Base-by-base conservation (phyloP, 2,797 vertebrate species). In the Anguilla marmorata region DNA sequence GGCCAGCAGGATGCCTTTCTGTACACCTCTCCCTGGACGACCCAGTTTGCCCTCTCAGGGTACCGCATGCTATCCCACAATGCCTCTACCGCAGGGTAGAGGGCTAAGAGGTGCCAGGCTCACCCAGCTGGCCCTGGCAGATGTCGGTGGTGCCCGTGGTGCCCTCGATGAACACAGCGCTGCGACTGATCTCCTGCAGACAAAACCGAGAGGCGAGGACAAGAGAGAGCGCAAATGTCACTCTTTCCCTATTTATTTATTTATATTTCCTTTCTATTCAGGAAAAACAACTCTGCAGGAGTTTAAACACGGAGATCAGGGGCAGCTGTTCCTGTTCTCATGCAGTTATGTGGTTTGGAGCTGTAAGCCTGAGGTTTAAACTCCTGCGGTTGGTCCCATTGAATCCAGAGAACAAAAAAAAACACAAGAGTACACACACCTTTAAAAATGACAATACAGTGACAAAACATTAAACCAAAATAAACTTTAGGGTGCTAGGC, bases 51-150 rank as follows among this genome's bases (percentile, higher is more conserved):
- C 76, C 69, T 89, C 69, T 90, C 69, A 84, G 87, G 83, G 84
- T 84, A 86, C 85, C 74, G 83, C 85, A 89, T 58, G 45, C 89
- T 90, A 89, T 92, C 91, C 88, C 86, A 89, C 86, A 88, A 90
- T 69, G 52, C 33, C 69, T 56, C 69, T 50, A 6, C 50, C 5
- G 48, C 19, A 56, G 63, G 63, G 63, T 7, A 0, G 63, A 27
- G n/a, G 63, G 63, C 58, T 41, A 41, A 60, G 63, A 11, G 4
- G 41, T n/a, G 21, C 27, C 37, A 79, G 45, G 93, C 95, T 96
- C 89, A 97, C 96, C 96, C 86, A 97, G 95, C 87, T 96, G 96
- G 69, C 96, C 96, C 91, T 97, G 96, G 88, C 96, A 96, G 90
- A 97, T 96, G 88, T 97, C 96, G 0, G 95, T 96, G 88, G 96